These are phyloP conservation scores for Cataglyphis altisquamis DNA, from an alignment of 2,888 invertebrate genomes.

Conservation along the genomic window DNA sequence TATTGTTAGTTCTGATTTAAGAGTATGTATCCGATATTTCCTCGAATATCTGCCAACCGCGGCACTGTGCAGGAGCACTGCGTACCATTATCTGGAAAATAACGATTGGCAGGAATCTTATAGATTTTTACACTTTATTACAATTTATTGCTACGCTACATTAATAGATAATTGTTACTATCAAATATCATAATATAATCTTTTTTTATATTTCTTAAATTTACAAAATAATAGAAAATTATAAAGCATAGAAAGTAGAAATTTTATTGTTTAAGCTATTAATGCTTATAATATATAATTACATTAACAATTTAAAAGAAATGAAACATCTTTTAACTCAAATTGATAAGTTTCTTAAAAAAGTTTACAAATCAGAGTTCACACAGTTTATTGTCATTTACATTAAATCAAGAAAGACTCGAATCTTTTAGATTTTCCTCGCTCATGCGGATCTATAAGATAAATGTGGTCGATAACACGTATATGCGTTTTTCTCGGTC, in stretches of 20 bases:
- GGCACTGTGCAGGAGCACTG: not conserved
- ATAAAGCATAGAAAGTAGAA: not conserved
- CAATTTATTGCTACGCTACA: not conserved
- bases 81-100: not conserved
- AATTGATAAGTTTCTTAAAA: not conserved
- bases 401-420: not conserved
- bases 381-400: not conserved
- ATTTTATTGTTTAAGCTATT: not conserved
- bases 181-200: not conserved
- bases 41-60: constrained; percentile 47
- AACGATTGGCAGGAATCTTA: not conserved
- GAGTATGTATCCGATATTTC: constrained; percentile 51
- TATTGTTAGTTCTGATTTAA: constrained; percentile 66
- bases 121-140: not conserved
- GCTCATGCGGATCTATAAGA: constrained; percentile 1
- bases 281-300: not conserved
- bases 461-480: constrained; percentile 5
- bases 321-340: not conserved
- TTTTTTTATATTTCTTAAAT: not conserved
- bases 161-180: not conserved
- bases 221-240: not conserved
- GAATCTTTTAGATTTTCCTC: not conserved
- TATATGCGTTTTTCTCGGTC: constrained; percentile 24
- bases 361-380: not conserved
- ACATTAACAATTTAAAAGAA: not conserved